Evolutionary conservation across 1,140 invertebrate species (phyloP).

Genomic region (Brachionus angularis): DNA sequence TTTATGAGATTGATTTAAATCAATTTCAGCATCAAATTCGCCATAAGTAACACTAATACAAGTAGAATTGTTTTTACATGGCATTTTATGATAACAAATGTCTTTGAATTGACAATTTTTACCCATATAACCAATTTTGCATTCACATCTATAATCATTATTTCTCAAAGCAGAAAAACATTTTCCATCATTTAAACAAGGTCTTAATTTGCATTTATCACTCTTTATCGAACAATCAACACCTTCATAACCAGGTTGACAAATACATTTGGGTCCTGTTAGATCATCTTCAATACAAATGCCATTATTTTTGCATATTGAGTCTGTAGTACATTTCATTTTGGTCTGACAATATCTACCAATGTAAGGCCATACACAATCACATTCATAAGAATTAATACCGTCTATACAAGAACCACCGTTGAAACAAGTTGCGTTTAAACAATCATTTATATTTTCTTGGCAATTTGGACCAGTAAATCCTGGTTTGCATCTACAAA

Average conservation of each 20-base stretch:
- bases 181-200: not conserved
- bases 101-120: slow-evolving; percentile 50
- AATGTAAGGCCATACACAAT: slow-evolving; percentile 24
- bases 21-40: not conserved
- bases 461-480: slow-evolving; percentile 81
- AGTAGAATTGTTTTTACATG: slow-evolving; percentile 23
- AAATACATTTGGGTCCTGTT: slow-evolving; percentile 48
- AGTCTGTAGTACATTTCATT: not conserved
- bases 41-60: not conserved
- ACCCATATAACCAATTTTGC: slow-evolving; percentile 80
- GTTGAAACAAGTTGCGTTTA: slow-evolving; percentile 83
- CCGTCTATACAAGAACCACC: slow-evolving; percentile 80
- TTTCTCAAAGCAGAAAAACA: not conserved
- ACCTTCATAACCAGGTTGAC: slow-evolving; percentile 37
- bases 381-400: slow-evolving; percentile 66
- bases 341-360: slow-evolving; percentile 20
- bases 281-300: slow-evolving; percentile 64
- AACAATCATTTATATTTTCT: slow-evolving; percentile 77
- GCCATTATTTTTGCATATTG: slow-evolving; percentile 18
- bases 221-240: slow-evolving; percentile 38
- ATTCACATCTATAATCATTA: slow-evolving; percentile 76
- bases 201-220: slow-evolving; percentile 16
- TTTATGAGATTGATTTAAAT: not conserved
- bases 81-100: not conserved
- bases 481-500: slow-evolving; percentile 79